Conservation (phyloP, 2,797 vertebrate species). For the Lepilemur septentrionalis region DNA sequence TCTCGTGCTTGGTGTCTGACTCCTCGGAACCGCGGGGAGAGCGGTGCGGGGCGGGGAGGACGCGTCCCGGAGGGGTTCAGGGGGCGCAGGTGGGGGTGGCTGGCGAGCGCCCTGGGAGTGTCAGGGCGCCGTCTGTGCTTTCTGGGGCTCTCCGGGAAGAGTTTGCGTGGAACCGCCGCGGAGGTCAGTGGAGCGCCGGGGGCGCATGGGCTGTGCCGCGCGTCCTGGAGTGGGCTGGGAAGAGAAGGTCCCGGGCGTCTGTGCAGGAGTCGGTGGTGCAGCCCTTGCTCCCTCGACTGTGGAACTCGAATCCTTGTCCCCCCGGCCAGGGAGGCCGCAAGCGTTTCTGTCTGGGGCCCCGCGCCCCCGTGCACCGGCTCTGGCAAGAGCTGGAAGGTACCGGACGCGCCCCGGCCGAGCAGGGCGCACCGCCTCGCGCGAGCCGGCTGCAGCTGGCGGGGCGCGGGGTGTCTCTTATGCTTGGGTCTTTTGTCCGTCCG, state of each 20-base stretch:
- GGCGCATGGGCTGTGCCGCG: conserved; percentile 57
- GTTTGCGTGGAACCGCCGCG: conserved; percentile 38
- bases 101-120: conserved; percentile 48
- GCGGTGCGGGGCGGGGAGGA: conserved; percentile 2
- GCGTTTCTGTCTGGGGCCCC: background rate
- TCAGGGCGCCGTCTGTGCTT: conserved; percentile 17
- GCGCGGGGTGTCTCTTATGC: background rate
- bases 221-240: background rate
- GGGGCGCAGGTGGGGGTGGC: background rate
- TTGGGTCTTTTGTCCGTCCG: background rate
- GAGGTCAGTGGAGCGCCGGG: background rate
- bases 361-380: background rate
- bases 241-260: background rate
- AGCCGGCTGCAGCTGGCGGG: background rate
- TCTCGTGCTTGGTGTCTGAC: conserved; percentile 62
- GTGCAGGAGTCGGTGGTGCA: background rate
- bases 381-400: background rate
- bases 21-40: conserved; percentile 34
- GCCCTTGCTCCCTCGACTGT: background rate
- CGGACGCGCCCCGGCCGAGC: background rate
- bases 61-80: background rate
- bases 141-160: conserved; percentile 48
- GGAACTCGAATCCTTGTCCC: background rate
- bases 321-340: background rate
- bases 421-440: background rate